Evolutionary conservation across 2,797 vertebrate genomes (phyloP).

Genomic region (Agapornis canus): DNA sequence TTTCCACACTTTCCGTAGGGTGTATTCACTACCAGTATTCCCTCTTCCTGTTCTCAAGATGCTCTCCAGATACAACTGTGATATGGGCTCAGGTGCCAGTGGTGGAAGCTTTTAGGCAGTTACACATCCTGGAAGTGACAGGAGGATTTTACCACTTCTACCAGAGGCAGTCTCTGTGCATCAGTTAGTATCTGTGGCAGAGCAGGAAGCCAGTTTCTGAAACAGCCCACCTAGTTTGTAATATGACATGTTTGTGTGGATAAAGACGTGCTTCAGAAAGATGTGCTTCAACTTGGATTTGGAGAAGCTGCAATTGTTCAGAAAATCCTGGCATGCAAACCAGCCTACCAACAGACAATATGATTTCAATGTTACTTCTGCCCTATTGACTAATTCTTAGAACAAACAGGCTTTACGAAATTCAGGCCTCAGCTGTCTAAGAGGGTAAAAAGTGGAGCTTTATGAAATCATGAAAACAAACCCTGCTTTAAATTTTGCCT

Average conservation of each 20-base stretch:
- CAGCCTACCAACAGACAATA: neutral
- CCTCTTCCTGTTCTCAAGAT: neutral
- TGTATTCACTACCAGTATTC: neutral
- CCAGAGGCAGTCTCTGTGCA: neutral
- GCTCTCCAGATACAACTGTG: neutral
- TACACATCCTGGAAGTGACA: neutral
- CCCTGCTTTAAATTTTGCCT: neutral
- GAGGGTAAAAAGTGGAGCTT: constrained; percentile 13
- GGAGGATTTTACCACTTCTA: neutral
- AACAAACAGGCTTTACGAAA: constrained; percentile 22
- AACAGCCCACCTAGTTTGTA: neutral
- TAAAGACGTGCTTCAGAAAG: neutral
- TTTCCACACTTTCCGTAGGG: neutral
- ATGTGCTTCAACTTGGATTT: neutral
- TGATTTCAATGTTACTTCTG: neutral
- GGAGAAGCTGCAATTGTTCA: neutral
- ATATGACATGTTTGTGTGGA: neutral
- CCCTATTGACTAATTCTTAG: constrained; percentile 20
- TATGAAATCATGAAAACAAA: constrained; percentile 32
- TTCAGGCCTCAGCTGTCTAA: constrained; percentile 13
- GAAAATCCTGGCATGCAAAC: neutral
- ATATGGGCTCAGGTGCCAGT: neutral
- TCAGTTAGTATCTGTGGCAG: neutral
- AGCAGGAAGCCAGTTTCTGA: neutral
- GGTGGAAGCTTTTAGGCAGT: neutral